Percentiles rank a stretch among this genome's conserved stretches.
These are phyloP conservation scores for Gymnorhina tibicen DNA, from an alignment of 2,113 vertebrate species.

Conservation along the genomic window DNA sequence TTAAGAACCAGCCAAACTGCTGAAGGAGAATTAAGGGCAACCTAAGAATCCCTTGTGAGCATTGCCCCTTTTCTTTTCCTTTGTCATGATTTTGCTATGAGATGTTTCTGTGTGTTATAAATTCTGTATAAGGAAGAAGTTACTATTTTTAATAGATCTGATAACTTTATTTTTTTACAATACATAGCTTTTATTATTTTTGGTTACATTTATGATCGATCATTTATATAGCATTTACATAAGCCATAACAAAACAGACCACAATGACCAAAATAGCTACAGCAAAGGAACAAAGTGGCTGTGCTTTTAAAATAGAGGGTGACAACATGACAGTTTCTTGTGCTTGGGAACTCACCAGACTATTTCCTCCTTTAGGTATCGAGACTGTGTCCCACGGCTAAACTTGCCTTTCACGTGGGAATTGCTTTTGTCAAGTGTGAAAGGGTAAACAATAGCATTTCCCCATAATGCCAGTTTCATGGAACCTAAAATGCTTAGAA, in stretches of 20 bases:
- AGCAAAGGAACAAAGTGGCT: conserved; percentile 59
- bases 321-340: conserved; percentile 73
- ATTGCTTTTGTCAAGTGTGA: conserved; percentile 90
- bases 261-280: conserved; percentile 64
- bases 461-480: conserved; percentile 88
- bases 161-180: conserved; percentile 75
- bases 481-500: conserved; percentile 81
- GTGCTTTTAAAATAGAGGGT: conserved; percentile 62
- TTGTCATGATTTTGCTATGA: conserved; percentile 44
- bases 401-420: conserved; percentile 97
- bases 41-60: conserved; percentile 21
- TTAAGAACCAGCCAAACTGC: conserved; percentile 49
- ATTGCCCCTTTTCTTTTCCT: neutral
- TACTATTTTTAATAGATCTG: conserved; percentile 70
- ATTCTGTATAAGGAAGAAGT: conserved; percentile 62
- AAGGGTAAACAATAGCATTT: conserved; percentile 98
- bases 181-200: conserved; percentile 68
- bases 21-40: conserved; percentile 51
- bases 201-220: conserved; percentile 70
- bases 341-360: conserved; percentile 87
- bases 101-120: conserved; percentile 59
- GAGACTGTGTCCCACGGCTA: conserved; percentile 75
- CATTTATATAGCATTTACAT: conserved; percentile 58
- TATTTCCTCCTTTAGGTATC: conserved; percentile 80
- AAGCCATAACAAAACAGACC: conserved; percentile 52